phyloP scores from a whole-genome alignment of 2,797 vertebrate genomes.

The Anableps anableps region DNA sequence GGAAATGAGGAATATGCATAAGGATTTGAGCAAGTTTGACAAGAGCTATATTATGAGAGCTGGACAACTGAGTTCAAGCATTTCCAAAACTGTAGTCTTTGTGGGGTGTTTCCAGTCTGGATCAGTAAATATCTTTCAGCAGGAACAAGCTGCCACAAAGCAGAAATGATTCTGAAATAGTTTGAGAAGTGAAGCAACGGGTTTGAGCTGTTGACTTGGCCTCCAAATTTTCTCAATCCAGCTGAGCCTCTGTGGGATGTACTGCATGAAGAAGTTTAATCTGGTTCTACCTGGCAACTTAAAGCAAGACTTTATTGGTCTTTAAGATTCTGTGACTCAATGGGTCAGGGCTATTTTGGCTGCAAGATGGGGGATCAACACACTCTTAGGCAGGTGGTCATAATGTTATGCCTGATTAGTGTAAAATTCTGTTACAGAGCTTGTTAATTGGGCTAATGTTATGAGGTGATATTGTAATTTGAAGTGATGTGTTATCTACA shows the following conservation, averaged over 20 bases:
- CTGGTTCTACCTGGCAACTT: not conserved
- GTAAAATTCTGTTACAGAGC: not conserved
- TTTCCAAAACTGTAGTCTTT: not conserved
- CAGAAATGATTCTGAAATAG: too few species aligned
- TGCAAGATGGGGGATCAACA: not conserved
- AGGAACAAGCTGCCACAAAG: too few species aligned
- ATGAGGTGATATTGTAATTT: not conserved
- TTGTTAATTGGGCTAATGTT: not conserved
- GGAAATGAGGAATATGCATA: not conserved
- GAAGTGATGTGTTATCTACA: not conserved
- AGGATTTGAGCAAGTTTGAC: not conserved
- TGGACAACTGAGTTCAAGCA: not conserved
- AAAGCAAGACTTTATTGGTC: not conserved
- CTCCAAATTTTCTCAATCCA: not conserved
- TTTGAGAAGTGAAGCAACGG: too few species aligned
- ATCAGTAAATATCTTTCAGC: not conserved
- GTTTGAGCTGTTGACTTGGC: too few species aligned
- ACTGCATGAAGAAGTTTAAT: not conserved
- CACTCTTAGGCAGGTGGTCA: not conserved
- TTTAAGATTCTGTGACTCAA: too few species aligned
- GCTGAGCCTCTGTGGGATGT: not conserved
- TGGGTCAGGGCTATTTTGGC: not conserved
- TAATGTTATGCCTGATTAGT: constrained; percentile 2
- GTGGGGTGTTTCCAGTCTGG: not conserved
- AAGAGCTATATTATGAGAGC: not conserved